Evolutionary conservation across 2,113 vertebrate species (phyloP).

Genomic region (cattle (Bos taurus)): ARS-UCD2.0 NC_037345.1:26715501-26716000

Average conservation of each 20-base stretch:
- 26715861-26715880: neutral
- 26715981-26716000: neutral
- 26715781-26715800: neutral
- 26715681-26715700: neutral
- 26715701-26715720: neutral
- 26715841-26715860: neutral
- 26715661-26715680: neutral
- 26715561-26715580: neutral
- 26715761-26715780: neutral
- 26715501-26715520: neutral
- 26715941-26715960: neutral
- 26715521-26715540: neutral
- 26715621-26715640: neutral
- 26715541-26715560: neutral
- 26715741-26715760: neutral
- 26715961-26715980: neutral
- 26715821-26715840: neutral
- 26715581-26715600: neutral
- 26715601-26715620: neutral
- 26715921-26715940: neutral
- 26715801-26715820: neutral
- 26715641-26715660: neutral
- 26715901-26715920: neutral
- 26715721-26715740: conserved; percentile 13
- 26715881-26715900: neutral